Evolutionary conservation across 1,140 invertebrate species (phyloP), one percentile per base, ranked within the genome.

Genomic region (Halictus rubicundus): DNA sequence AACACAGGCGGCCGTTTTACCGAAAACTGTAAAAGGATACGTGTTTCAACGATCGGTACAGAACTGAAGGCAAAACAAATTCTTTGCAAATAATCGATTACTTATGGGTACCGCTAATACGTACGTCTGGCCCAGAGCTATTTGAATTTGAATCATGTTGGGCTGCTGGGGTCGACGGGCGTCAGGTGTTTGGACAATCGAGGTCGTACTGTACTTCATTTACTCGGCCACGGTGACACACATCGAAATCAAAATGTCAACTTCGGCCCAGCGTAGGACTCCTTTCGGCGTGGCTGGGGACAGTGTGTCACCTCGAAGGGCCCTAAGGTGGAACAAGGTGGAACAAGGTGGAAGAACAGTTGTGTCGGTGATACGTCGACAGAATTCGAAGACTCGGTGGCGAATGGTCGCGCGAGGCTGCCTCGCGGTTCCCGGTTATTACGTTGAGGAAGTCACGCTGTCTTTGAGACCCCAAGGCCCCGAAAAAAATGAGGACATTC

Each of bases 401-500:
- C 46, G 7, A 32, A 71, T 27, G 54, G 68, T 78, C 71, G 71
- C 76, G 80, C 64, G 78, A 74, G 21, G 39, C 27, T 57, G 42
- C 60, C 52, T 32, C 60, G 25, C 74, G 65, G 23, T 57, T 77
- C 73, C 71, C 63, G 70, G 60, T 63, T 61, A 63, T 78, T 83
- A 81, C 68, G 85, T 89, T 83, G 87, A 84, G 83, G 87, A 89
- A 88, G 88, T 87, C 88, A 87, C 84, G 86, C 83, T 84, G 83
- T 74, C 84, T 85, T 84, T 83, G 85, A 88, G 85, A 81, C 80
- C 80, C 65, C 79, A 70, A 84, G 81, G 81, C 82, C 81, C 71
- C 74, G 52, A 87, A 88, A 90, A 88, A 88, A 90, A 90, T 90
- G 89, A 90, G 89, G 89, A 89, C 89, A 89, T 84, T 84, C 89